These are phyloP conservation scores for Gryon sp. DNA, from an alignment of 1,140 invertebrate species.

Conservation along the genomic window DNA sequence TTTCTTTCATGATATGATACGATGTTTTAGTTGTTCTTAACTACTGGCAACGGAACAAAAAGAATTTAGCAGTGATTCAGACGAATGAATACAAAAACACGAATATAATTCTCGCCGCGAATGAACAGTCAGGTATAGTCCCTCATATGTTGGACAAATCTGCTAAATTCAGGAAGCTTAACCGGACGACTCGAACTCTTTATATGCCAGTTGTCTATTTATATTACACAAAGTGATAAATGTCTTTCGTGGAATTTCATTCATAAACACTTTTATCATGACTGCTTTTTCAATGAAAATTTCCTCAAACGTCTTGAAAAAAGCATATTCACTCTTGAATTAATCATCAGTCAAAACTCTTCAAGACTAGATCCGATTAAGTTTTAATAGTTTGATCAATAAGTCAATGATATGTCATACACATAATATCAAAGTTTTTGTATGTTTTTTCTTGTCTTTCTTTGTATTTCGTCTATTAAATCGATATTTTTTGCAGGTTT, in stretches of 20 bases:
- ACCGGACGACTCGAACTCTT: conserved; percentile 19
- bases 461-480: too few relatives aligned
- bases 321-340: conserved; percentile 11
- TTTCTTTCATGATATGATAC: conserved; percentile 14
- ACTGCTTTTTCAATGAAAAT: conserved; percentile 17
- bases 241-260: conserved; percentile 38
- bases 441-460: too few relatives aligned
- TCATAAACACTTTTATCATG: conserved; percentile 16
- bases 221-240: conserved; percentile 41
- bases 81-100: conserved; percentile 28
- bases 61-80: conserved; percentile 14
- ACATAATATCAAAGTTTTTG: background rate
- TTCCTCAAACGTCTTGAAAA: conserved; percentile 14
- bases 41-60: conserved; percentile 14
- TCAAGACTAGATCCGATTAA: conserved; percentile 15
- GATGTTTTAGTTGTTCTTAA: conserved; percentile 25
- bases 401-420: background rate
- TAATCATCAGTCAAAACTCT: conserved; percentile 25
- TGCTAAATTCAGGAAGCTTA: conserved; percentile 47
- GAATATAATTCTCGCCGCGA: conserved; percentile 24
- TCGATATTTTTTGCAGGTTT: too few relatives aligned
- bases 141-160: conserved; percentile 40
- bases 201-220: conserved; percentile 25
- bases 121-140: conserved; percentile 19
- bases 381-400: background rate